These are phyloP conservation scores for Microctonus brassicae DNA, from an alignment of 2,888 invertebrate species.

Conservation along the genomic window DNA sequence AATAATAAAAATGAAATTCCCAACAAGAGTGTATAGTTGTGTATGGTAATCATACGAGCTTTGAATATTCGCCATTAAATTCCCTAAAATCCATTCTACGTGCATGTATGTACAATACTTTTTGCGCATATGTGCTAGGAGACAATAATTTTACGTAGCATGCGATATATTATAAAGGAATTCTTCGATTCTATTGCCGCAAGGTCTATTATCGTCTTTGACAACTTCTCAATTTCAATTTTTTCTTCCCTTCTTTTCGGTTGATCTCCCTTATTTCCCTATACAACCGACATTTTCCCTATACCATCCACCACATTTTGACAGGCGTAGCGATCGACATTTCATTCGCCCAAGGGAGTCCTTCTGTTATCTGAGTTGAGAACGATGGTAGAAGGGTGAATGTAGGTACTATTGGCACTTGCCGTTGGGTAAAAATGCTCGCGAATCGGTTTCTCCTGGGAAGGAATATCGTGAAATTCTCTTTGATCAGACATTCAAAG, in stretches of 20 bases:
- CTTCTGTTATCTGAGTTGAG: constrained; percentile 38
- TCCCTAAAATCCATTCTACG: background rate
- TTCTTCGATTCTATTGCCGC: background rate
- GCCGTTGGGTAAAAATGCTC: constrained; percentile 41
- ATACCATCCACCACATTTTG: background rate
- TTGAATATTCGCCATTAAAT: constrained; percentile 4
- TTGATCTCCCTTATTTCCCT: background rate
- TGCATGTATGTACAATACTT: background rate
- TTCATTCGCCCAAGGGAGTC: constrained; percentile 41
- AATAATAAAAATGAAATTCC: background rate
- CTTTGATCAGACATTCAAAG: constrained; percentile 51
- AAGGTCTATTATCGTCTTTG: background rate
- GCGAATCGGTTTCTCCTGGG: constrained; percentile 38
- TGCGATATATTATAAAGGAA: background rate
- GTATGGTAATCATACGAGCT: constrained; percentile 1
- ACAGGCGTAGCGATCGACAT: constrained; percentile 33
- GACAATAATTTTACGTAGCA: background rate
- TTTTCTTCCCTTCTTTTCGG: background rate
- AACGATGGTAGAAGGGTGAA: background rate
- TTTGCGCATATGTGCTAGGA: too few relatives aligned
- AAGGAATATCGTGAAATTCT: constrained; percentile 27
- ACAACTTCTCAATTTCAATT: background rate
- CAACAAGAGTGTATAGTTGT: background rate
- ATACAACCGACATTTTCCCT: too few relatives aligned
- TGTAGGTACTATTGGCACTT: constrained; percentile 7